Base-by-base conservation (phyloP, 2,113 vertebrate genomes). In the Caranx melampygus region DNA sequence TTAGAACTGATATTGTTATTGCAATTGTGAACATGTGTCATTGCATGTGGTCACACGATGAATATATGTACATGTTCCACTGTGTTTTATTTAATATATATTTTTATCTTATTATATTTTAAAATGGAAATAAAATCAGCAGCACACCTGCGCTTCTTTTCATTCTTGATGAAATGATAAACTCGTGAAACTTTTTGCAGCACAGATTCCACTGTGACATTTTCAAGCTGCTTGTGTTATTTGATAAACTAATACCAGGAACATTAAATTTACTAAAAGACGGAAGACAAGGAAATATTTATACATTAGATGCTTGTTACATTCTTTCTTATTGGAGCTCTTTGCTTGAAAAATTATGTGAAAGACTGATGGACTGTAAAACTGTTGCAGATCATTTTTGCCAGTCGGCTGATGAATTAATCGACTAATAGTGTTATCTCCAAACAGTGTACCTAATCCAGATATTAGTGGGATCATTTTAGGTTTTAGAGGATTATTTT, bases 401-500 rank as follows among this genome's bases (percentile, higher is more conserved):
- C 2, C 6, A 6, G 14, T 42, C 1, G 5, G 12, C 14, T 26
- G 34, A 26, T 64, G 21, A 31, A 47, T 31, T 31, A 31, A 31
- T 21, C 51, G 5, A 47, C 16, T 31, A 31, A 31, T 21, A 57
- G 5, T 68, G 55, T 44, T 8, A 49, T 3, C 34, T 51, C 2
- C 0, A 5, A 34, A 47, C 33, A 0, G 31, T 42, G 35, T 44
- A 2, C 52, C 49, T 66, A 58, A 62, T 71, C 57, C 58, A 72
- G 64, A 35, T 68, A 59, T 57, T n/a, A 44, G 0, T 26, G 26
- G 49, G 54, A 66, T 66, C 75, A 55, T 33, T 66, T 20, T n/a
- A 18, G 5, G 33, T 62, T 69, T 63, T 37, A n/a, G 34, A 73
- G n/a, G 4, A 21, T 11, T 31, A 40, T 52, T 60, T 62, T 72